Percentiles rank a stretch among this genome's conserved stretches.
Conservation (phyloP, 2,888 invertebrate species). For the Ptilodon capucinus region DNA sequence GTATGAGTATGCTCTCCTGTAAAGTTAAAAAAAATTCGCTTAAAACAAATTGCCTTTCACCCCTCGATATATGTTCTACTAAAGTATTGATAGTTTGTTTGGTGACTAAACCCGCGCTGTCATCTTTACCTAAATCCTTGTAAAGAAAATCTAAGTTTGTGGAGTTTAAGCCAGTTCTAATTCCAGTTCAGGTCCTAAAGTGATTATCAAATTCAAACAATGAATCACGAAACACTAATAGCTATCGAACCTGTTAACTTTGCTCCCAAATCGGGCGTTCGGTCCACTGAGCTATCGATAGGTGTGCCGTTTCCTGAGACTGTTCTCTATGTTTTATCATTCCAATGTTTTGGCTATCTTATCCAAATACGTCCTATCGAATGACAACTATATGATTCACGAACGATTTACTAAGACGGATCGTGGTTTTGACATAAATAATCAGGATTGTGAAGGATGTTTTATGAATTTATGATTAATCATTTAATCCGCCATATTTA, state of each 20-base stretch:
- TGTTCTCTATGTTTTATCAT: neutral
- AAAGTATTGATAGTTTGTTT: too few species aligned
- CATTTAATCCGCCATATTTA: too few species aligned
- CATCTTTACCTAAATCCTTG: too few species aligned
- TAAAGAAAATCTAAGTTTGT: too few species aligned
- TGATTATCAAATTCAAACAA: neutral
- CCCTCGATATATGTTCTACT: too few species aligned
- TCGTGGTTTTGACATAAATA: neutral
- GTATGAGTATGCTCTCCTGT: too few species aligned
- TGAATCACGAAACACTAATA: too few species aligned
- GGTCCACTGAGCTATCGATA: neutral
- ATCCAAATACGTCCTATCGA: neutral
- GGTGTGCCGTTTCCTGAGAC: neutral
- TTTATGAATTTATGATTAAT: too few species aligned
- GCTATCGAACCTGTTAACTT: neutral
- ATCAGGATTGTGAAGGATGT: constrained; percentile 1
- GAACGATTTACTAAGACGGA: constrained; percentile 3
- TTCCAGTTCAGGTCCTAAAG: neutral
- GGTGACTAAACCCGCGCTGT: too few species aligned
- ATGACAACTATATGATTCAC: neutral
- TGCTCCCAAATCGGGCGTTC: neutral
- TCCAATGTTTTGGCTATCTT: neutral
- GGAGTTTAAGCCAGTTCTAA: too few species aligned
- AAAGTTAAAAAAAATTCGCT: too few species aligned
- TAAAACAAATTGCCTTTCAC: too few species aligned